phyloP scores from a whole-genome alignment of 2,113 vertebrate species.

The Dunckerocampus dactyliophorus region DNA sequence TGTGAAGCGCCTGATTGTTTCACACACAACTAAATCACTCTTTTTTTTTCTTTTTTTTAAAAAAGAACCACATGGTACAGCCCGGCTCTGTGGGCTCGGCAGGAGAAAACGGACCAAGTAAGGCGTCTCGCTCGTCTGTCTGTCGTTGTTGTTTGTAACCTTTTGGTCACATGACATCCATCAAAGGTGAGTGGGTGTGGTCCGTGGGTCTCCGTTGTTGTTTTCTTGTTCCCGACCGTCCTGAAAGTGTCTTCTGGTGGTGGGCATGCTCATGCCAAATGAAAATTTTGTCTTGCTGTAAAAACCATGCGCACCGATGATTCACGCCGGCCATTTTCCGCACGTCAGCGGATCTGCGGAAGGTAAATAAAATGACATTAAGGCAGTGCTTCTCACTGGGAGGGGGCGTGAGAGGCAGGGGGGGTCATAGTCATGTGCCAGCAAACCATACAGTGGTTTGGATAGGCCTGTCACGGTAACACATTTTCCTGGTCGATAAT shows the following conservation, averaged over 20 bases:
- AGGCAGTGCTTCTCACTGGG: too few species aligned
- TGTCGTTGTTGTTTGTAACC: neutral
- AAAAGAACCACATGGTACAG: neutral
- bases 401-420: too few species aligned
- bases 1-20: constrained; percentile 7
- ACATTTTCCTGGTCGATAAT: too few species aligned
- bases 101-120: constrained; percentile 3
- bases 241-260: neutral
- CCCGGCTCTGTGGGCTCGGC: neutral
- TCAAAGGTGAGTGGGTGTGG: neutral
- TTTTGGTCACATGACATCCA: neutral
- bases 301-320: neutral
- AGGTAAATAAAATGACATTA: neutral
- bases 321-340: neutral
- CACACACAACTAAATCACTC: neutral
- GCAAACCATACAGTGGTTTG: too few species aligned
- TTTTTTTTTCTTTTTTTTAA: too few species aligned
- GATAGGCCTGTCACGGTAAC: too few species aligned
- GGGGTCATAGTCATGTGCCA: too few species aligned
- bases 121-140: neutral
- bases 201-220: neutral
- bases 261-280: constrained; percentile 6
- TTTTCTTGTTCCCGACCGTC: neutral
- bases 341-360: neutral
- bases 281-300: neutral